Evolutionary conservation across 1,140 invertebrate species (phyloP), one percentile per base, ranked within the genome.

Genomic region (Lysiphlebus fabarum): DNA sequence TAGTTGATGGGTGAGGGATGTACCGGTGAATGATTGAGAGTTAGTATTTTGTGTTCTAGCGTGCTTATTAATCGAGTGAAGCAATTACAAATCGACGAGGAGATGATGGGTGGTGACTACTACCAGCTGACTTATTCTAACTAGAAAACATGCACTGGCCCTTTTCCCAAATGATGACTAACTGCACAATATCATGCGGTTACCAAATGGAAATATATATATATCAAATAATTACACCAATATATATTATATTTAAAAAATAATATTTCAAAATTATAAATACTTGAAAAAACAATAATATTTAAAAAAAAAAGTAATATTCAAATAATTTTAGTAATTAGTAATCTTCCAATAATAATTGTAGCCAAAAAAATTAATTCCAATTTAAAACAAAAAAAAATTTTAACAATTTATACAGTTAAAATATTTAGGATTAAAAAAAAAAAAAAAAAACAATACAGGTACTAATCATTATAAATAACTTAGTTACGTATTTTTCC

Each of bases 101-200:
- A 79, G 66, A 71, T 67, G 68, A 71, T 70, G 70, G 72, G 70
- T 74, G 77, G 75, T 70, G 74, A 79, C 74, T 77, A 71, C 76
- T 79, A 79, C 70, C 77, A 80, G 74, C 76, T 80, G 72, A 80
- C 76, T 66, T 80, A 78, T 68, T 73, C 77, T 72, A 77, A 78
- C 74, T 75, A 77, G 71, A 70, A 65, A 70, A 63, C 65, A 66
- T 66, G 63, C 70, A 67, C 64, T 64, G 62, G 67, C 61, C 63
- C 70, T 70, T 65, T 71, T 59, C 64, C 44, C 48, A 26, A 26
- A 26, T 37, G 26, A 58, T 50, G 47, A 58, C 47, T 51, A 58
- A 58, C 43, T 37, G 9, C 43, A 45, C 58, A 55, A 56, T 56
- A 50, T 51, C 40, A 44, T 48, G 48, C 14, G 56, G 49, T 58